Evolutionary conservation across 1,140 invertebrate species (phyloP), one percentile per base, ranked within the genome.

Genomic region (Lasioglossum albipes): DNA sequence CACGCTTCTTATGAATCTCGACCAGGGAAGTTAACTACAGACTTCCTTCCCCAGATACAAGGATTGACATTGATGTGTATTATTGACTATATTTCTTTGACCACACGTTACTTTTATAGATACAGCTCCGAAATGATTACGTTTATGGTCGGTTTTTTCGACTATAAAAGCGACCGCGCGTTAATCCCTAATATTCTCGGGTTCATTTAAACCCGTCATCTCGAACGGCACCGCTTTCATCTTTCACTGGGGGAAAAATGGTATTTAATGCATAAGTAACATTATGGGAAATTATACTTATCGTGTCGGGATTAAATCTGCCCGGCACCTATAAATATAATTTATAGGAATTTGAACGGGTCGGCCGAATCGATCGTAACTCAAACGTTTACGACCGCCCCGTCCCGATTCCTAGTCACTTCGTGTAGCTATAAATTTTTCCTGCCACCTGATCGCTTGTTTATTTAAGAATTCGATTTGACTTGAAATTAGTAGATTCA

Each of bases 261-360:
- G 16, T 7, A n/a, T 66, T 70, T 20, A 64, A 70, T 45, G 27
- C 12, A 3, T 42, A 54, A 54, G 42, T 42, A 71, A 65, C 45
- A n/a, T 65, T 52, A 45, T n/a, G 42, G 2, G 20, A 67, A 80
- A 74, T 79, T 66, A 67, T 49, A 67, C 52, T 80, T 74, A 80
- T 66, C 72, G 54, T 61, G 59, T 52, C 27, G 41, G n/a, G 42
- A 75, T 67, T 54, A 64, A 80, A 80, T 80, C 65, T 68, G 78
- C n/a, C 42, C 57, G 10, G 62, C 36, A 2, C 27, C 52, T 75
- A 67, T 68, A 80, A 80, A 68, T 80, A 75, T 80, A 80, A 80
- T 80, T 80, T 80, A 80, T 80, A 68, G 78, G 72, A 80, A 80
- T 80, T 80, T 80, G 72, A 80, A 68, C 78, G 78, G 72, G 52